Conservation (phyloP, 2,888 invertebrate species). For the Pollenia amentaria region DNA sequence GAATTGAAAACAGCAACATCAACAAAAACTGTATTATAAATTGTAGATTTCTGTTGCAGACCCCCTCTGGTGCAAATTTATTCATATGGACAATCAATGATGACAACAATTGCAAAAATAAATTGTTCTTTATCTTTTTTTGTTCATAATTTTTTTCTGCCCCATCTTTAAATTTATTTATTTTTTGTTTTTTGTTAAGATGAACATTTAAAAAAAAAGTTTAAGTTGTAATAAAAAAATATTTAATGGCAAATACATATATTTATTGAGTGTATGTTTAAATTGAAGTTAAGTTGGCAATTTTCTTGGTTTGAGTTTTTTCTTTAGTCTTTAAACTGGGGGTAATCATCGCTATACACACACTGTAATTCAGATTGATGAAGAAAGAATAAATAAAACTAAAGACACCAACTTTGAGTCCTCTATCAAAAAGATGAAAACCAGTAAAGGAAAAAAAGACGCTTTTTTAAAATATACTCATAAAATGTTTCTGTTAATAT, state of each 20-base stretch:
- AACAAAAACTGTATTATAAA: conserved; percentile 43
- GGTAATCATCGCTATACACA: conserved; percentile 57
- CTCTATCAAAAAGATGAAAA: conserved; percentile 55
- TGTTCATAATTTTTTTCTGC: conserved; percentile 21
- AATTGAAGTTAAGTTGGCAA: conserved; percentile 42
- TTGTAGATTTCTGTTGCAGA: conserved; percentile 70
- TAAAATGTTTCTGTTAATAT: neutral
- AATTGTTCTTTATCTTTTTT: conserved; percentile 64
- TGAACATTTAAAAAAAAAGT: conserved; percentile 23
- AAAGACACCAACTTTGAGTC: conserved; percentile 21
- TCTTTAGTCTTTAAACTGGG: conserved; percentile 39
- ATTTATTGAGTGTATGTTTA: conserved; percentile 54
- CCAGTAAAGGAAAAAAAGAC: conserved; percentile 60
- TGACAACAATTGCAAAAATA: conserved; percentile 81
- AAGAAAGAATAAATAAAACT: conserved; percentile 1
- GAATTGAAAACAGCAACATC: conserved; percentile 38
- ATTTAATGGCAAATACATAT: conserved; percentile 11
- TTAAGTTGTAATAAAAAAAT: conserved; percentile 10
- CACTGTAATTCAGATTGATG: neutral
- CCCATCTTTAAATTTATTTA: conserved; percentile 22
- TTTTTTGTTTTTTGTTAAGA: conserved; percentile 4
- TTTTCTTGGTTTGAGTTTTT: conserved; percentile 11
- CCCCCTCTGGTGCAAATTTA: conserved; percentile 83
- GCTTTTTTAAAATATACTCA: conserved; percentile 11
- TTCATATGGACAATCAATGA: conserved; percentile 84